Base-by-base conservation (phyloP, 1,140 invertebrate species). In the Acromyrmex heyeri region DNA sequence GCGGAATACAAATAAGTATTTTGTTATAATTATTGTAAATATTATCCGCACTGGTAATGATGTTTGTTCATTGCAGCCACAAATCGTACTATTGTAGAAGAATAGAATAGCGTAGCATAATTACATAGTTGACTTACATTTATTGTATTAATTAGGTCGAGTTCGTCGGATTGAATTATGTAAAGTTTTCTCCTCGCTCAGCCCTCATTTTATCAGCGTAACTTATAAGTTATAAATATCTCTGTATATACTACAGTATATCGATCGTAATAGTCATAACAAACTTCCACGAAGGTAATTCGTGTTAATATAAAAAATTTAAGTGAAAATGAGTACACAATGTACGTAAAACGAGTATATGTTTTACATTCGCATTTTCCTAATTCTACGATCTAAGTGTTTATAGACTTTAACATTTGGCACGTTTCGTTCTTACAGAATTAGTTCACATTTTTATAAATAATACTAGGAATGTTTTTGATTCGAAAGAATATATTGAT, bases 381-480 rank as follows among this genome's bases (percentile, higher is more conserved):
- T 85, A 76, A 7, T 44, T 70, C 34, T 86, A 78, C 50, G 44
- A 59, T 59, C 38, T 57, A 38, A 30, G 27, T 81, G 64, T n/a
- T 87, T 86, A 86, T 50, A 88, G 55, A 81, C 38, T 72, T 78
- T 34, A 53, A 88, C 48, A 69, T 88, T 88, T 88, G 87, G 87
- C 87, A 88, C 87, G 24, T 67, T 86, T 86, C 14, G 44, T 53
- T 55, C 69, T 79, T 57, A 48, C 27, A 59, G 38, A 86, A 61
- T 57, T 86, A 75, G n/a, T 61, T 77, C 24, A 70, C 38, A 30
- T 50, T 2, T 69, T n/a, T 86, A 86, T 50, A 81, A 86, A 86
- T 50, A 59, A 69, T 65, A 24, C 53, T 69, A 27, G 53, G 8
- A 69, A 67, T 65, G 24, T 55, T 70, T 57, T 86, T 48, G 18